Base-by-base conservation (phyloP, 2,888 invertebrate species). In the Erebia epiphron region DNA sequence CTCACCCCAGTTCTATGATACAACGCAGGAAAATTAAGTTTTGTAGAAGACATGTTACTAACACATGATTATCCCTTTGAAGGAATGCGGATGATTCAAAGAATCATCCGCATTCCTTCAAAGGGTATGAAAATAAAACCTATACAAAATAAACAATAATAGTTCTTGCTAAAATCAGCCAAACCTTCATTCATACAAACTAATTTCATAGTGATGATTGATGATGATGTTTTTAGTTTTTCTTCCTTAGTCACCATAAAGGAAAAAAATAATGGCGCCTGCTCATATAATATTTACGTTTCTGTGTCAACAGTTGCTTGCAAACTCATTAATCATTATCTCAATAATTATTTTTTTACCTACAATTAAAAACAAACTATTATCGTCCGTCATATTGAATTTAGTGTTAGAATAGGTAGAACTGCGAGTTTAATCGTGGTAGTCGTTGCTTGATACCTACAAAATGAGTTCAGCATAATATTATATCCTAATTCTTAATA, bases 321-420 rank as follows among this genome's bases (percentile, higher is more conserved):
- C 67, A 58, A 67, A 67, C 66, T 67, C 68, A 69, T 74, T 61
- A 74, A 72, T 74, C 70, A 70, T 70, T 68, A 68, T 64, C 62
- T 68, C 57, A 43, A 67, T 68, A 72, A 74, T 72, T 65, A 65
- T 64, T 61, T 64, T 61, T 67, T 67, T 70, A 68, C 70, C 74
- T 70, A 74, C 21, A 21, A 21, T 21, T 35, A 35, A 35, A 35
- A 35, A 7, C 35, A 35, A 35, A 7, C 35, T 35, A 1, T 35
- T 35, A 35, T 35, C 5, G 35, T 35, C 7, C 35, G 35, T 7
- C 35, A 7, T 7, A 35, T 35, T 35, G 35, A 35, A 35, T 5
- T 35, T 35, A 35, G 35, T 35, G 7, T n/a, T n/a, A n/a, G n/a
- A n/a, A n/a, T n/a, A n/a, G n/a, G n/a, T n/a, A n/a, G n/a, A n/a